Conservation (phyloP, 2,113 vertebrate genomes). For the Laticauda laticaudata region DNA sequence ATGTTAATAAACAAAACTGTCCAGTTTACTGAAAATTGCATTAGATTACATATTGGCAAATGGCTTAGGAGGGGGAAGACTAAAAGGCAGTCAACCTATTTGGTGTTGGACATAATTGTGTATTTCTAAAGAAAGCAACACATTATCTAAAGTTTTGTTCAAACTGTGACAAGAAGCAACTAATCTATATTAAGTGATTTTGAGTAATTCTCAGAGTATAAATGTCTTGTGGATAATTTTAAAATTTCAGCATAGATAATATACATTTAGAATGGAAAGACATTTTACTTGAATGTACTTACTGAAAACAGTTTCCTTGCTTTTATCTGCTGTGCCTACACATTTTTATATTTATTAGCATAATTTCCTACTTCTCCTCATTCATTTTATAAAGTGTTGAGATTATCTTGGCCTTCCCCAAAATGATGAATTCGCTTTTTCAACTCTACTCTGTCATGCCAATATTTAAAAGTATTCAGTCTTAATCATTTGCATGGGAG, state of each 20-base stretch:
- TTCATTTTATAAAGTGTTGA: background rate
- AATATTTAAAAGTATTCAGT: background rate
- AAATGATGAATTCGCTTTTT: background rate
- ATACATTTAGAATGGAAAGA: background rate
- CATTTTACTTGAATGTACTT: background rate
- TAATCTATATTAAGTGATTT: constrained; percentile 22
- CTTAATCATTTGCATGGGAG: background rate
- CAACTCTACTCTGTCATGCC: background rate
- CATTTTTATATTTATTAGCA: constrained; percentile 7
- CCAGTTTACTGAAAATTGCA: background rate
- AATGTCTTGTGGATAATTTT: background rate
- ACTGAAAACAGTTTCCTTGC: background rate
- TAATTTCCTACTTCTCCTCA: background rate
- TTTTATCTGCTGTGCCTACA: background rate
- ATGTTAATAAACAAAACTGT: background rate
- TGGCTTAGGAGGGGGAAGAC: background rate
- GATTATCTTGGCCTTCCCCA: background rate
- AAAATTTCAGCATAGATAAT: constrained; percentile 6
- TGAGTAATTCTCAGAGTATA: background rate
- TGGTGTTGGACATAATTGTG: background rate
- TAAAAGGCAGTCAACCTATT: background rate
- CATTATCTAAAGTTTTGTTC: background rate
- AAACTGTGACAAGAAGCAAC: background rate
- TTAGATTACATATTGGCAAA: background rate
- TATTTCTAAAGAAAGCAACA: background rate